Conservation (phyloP, 2,113 vertebrate genomes). For the Collichthys lucidus region DNA sequence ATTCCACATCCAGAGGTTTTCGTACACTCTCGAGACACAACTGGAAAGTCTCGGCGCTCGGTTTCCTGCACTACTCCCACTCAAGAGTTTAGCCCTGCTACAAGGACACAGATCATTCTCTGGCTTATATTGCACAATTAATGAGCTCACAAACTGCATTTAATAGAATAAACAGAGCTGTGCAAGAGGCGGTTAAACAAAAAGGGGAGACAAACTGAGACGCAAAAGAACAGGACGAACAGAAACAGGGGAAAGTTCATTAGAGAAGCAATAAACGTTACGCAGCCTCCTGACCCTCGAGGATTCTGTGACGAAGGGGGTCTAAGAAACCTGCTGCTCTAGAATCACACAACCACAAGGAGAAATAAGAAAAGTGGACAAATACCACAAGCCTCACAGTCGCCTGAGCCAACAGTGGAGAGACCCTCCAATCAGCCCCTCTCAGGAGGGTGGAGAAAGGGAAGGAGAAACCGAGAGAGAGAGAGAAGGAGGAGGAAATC, state of each 20-base stretch:
- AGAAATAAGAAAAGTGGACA: conserved; percentile 68
- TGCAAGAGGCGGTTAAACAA: conserved; percentile 42
- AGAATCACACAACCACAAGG: conserved; percentile 33
- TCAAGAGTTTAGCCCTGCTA: conserved; percentile 51
- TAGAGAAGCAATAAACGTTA: not conserved
- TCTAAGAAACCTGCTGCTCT: conserved; percentile 58
- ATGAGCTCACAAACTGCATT: conserved; percentile 66
- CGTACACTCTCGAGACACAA: conserved; percentile 67
- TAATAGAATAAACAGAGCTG: conserved; percentile 66
- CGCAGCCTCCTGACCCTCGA: conserved; percentile 43
- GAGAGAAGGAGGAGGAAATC: conserved; percentile 62
- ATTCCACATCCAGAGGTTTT: conserved; percentile 69
- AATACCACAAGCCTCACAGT: conserved; percentile 76
- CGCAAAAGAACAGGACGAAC: conserved; percentile 23
- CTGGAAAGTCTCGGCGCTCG: conserved; percentile 65
- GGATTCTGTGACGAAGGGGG: conserved; percentile 39
- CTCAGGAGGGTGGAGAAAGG: conserved; percentile 59
- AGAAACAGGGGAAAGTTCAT: conserved; percentile 25
- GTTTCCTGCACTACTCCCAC: conserved; percentile 72
- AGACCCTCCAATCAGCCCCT: conserved; percentile 80
- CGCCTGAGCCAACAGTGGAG: conserved; percentile 75
- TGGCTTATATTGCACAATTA: conserved; percentile 62
- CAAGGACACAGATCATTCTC: conserved; percentile 61
- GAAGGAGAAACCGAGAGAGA: conserved; percentile 50
- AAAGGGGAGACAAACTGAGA: conserved; percentile 23